Conservation (phyloP, 2,888 invertebrate genomes). For the Lypha dubia region DNA sequence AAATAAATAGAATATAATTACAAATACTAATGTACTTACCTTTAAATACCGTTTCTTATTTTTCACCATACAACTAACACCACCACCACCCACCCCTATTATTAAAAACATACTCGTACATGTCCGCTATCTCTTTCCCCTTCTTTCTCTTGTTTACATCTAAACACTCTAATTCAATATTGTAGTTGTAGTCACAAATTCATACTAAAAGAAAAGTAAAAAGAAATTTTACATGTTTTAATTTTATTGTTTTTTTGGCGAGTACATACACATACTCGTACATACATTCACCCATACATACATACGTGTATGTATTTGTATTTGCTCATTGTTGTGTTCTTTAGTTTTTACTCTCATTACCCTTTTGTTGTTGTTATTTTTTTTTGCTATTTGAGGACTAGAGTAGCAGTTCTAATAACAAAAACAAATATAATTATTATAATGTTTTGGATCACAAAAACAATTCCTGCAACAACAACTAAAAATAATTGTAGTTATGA, state of each 20-base stretch:
- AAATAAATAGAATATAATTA: constrained; percentile 45
- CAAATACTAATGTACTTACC: constrained; percentile 17
- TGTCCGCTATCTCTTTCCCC: not conserved
- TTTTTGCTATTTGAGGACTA: constrained; percentile 17
- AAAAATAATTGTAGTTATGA: constrained; percentile 31
- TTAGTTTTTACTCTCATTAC: not conserved
- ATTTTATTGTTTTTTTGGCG: constrained; percentile 1
- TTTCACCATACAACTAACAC: not conserved
- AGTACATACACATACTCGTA: no score
- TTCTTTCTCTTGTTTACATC: not conserved
- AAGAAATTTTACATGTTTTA: constrained; percentile 11
- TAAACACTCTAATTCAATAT: not conserved
- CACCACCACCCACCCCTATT: no score
- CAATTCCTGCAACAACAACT: not conserved
- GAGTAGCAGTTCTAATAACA: constrained; percentile 30
- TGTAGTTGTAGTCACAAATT: not conserved
- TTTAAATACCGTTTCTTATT: constrained; percentile 20
- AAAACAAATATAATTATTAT: constrained; percentile 32
- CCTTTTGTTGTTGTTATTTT: constrained; percentile 21
- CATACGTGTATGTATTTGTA: not conserved
- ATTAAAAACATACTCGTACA: not conserved
- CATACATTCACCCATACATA: no score
- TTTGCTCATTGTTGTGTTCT: constrained; percentile 13
- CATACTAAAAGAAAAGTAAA: not conserved
- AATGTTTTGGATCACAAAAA: not conserved